Conservation (phyloP, 2,888 invertebrate genomes). For the Anodontia alba region DNA sequence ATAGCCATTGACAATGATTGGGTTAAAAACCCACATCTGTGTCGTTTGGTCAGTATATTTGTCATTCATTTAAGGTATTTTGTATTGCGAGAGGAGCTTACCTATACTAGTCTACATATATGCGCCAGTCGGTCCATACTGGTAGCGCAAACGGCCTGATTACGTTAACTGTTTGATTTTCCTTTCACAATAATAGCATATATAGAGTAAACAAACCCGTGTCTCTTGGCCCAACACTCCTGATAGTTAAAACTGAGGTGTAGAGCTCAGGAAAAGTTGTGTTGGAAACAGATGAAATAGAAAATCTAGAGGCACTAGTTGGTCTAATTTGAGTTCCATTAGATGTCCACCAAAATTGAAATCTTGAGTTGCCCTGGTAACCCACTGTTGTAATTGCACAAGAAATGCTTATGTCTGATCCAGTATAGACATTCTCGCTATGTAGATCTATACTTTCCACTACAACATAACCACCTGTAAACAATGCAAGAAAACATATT, state of each 20-base stretch:
- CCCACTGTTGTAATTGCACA: slow-evolving; percentile 46
- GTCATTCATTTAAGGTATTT: no score
- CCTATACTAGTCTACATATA: no score
- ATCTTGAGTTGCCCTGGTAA: slow-evolving; percentile 9
- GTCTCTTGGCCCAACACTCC: slow-evolving; percentile 23
- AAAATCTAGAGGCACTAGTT: slow-evolving; percentile 30
- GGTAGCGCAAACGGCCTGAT: no score
- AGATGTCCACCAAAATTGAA: slow-evolving; percentile 49
- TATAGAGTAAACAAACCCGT: slow-evolving; percentile 23
- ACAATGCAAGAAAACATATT: no score
- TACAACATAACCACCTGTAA: slow-evolving; percentile 40
- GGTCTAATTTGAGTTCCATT: slow-evolving; percentile 36
- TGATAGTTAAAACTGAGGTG: slow-evolving; percentile 24
- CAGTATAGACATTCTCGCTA: slow-evolving; percentile 34
- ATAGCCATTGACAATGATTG: no score
- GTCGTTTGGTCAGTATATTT: no score
- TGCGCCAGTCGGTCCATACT: no score
- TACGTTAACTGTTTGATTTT: no score
- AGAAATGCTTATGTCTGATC: slow-evolving; percentile 26
- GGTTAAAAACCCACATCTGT: no score
- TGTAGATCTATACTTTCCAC: not conserved
- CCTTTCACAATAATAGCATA: no score
- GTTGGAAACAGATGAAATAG: not conserved
- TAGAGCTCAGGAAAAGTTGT: slow-evolving; percentile 26
- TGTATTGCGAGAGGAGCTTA: no score